Conservation (phyloP, 1,140 invertebrate species). For the Procambarus virginalis region DNA sequence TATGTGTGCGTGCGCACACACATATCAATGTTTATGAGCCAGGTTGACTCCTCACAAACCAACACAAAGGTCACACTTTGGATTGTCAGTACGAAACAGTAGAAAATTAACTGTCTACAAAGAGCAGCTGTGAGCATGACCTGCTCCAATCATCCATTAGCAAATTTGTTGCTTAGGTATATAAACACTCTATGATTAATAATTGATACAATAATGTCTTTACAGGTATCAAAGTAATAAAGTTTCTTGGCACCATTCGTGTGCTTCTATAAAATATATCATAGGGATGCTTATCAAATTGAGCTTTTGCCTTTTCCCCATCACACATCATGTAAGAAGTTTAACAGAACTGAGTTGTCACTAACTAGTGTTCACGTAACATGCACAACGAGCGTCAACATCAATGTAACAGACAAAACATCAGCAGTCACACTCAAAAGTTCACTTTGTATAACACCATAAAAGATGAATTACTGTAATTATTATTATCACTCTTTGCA, state of each 20-base stretch:
- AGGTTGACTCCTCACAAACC: slow-evolving; percentile 21
- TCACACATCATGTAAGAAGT: slow-evolving; percentile 55
- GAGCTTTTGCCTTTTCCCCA: slow-evolving; percentile 51
- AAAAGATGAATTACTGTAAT: slow-evolving; percentile 49
- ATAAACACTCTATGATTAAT: slow-evolving; percentile 56
- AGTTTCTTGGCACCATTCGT: slow-evolving; percentile 61
- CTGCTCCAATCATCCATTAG: slow-evolving; percentile 42
- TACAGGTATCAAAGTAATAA: slow-evolving; percentile 62
- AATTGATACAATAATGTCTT: slow-evolving; percentile 49
- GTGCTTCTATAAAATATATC: slow-evolving; percentile 62
- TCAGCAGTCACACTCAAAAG: slow-evolving; percentile 53
- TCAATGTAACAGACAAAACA: slow-evolving; percentile 64
- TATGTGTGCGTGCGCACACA: no score
- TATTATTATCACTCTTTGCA: slow-evolving; percentile 36
- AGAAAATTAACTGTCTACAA: slow-evolving; percentile 56
- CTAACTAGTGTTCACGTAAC: slow-evolving; percentile 64
- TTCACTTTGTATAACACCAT: slow-evolving; percentile 47
- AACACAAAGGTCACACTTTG: slow-evolving; percentile 49
- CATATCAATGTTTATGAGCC: slow-evolving; percentile 12
- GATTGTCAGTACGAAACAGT: slow-evolving; percentile 61
- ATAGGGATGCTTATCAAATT: slow-evolving; percentile 59
- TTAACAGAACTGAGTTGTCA: slow-evolving; percentile 60
- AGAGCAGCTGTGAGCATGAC: slow-evolving; percentile 25
- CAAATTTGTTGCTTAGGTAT: slow-evolving; percentile 29
- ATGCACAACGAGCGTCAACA: slow-evolving; percentile 61